Base-by-base conservation (phyloP, 2,888 invertebrate species). In the Acronicta leporina region DNA sequence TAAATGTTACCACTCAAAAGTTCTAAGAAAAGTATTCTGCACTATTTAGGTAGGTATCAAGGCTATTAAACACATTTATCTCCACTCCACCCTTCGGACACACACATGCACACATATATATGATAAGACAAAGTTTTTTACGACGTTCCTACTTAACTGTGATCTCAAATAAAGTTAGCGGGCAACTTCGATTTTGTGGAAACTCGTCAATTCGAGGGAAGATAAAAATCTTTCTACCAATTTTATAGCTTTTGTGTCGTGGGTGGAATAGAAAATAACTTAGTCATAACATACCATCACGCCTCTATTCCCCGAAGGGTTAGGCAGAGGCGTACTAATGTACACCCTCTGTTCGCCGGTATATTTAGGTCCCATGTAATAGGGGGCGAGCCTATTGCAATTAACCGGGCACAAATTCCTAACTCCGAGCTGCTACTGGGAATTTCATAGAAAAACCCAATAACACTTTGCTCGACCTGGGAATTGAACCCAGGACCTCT, bases 61-160 rank as follows among this genome's bases (percentile, higher is more conserved):
- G 7, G 8, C 47, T 20, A 67, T 67, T n/a, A 73, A 66, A 72
- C 15, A 57, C 58, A 73, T 73, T 57, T 57, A 57, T 50, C 35
- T 47, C 35, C 64, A 13, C 43, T 42, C 35, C 14, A 33, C 48
- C 14, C 40, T 46, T 33, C 6, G 35, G 15, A 41, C 40, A 33
- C 44, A 20, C 27, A 9, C 1, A 46, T 1, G 1, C 11, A 25
- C 5, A 54, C 38, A 1, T 38, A 38, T 38, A 35, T 35, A 35
- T n/a, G 40, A 54, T 40, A 53, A 44, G 40, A 43, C 10, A 41
- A 61, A 68, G 40, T 61, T 73, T 68, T 46, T 59, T 68, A 68
- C 43, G 70, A 68, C 41, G 27, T 27, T 41, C 15, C 20, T 10
- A 16, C n/a, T n/a, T n/a, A n/a, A n/a, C 40, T 47, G 53, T 35